phyloP scores from a whole-genome alignment of 2,797 vertebrate genomes.

The Apogon talboti region DNA sequence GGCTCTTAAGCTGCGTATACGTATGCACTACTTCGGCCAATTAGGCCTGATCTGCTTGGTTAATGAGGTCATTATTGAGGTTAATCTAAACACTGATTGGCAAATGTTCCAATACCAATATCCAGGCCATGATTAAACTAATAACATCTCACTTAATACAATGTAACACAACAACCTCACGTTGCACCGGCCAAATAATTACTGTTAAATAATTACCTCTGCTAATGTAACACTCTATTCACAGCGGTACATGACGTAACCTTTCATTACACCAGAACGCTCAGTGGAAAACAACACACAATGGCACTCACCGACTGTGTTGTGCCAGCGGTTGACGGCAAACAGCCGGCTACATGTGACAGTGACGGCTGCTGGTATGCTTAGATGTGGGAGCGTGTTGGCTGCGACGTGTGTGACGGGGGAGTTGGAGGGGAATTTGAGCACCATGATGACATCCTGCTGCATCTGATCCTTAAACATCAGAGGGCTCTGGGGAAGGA shows the following conservation, averaged over 20 bases:
- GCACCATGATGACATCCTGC: conserved; percentile 99
- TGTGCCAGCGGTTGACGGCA: conserved; percentile 99
- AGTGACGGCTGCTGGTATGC: conserved; percentile 95
- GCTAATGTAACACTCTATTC: background rate
- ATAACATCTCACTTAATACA: background rate
- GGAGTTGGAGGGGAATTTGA: conserved; percentile 99
- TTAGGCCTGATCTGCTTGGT: conserved; percentile 29
- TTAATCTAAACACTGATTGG: conserved; percentile 48
- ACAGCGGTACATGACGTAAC: conserved; percentile 1
- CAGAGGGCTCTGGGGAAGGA: conserved; percentile 99
- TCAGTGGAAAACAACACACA: background rate
- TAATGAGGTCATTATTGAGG: conserved; percentile 54
- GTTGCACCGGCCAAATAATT: background rate
- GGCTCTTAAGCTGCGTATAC: conserved; percentile 29
- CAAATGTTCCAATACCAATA: conserved; percentile 42
- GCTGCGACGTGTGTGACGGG: conserved; percentile 97
- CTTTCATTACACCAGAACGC: background rate
- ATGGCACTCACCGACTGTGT: conserved; percentile 92
- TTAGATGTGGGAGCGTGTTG: conserved; percentile 97
- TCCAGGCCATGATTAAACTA: conserved; percentile 11
- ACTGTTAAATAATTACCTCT: background rate
- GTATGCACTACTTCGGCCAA: conserved; percentile 24
- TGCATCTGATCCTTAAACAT: conserved; percentile 99
- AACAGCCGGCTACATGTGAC: conserved; percentile 98
- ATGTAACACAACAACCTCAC: conserved; percentile 15